Evolutionary conservation across 2,888 invertebrate genomes (phyloP), one percentile per base, ranked within the genome.

Genomic region (Hydrotaea cyrtoneurina): DNA sequence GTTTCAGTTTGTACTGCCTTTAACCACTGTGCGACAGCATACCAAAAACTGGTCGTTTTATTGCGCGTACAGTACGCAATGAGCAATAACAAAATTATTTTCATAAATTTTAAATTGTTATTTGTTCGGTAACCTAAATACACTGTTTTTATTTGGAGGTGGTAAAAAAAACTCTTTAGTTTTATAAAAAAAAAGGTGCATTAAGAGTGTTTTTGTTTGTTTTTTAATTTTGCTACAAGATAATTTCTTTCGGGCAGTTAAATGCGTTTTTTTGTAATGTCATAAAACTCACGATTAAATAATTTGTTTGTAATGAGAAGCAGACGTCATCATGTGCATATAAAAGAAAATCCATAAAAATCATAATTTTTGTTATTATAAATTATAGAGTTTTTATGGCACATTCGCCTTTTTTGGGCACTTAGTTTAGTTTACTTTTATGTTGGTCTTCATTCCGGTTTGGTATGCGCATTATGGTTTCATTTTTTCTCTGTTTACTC

Each of bases 381-480:
- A 59, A 23, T 26, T 15, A 59, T 59, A 23, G 23, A 26, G 59
- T 59, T 26, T 26, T 59, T 23, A 59, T 59, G 50, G 50, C 7
- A 57, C 23, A 59, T 43, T 36, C 31, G 17, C 36, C n/a, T 78
- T 71, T 21, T 71, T 26, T 39, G n/a, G n/a, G 11, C 11, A 55
- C 43, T 19, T 46, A 19, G 11, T 1, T 39, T 50, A 71, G 3
- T 57, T 75, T 71, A 76, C 59, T 66, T 81, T 81, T 77, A 73
- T 72, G n/a, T n/a, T 62, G 50, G 4, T 15, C 43, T 72, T 15
- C 43, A 23, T 72, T 76, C 43, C 11, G 36, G 13, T 3, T 53
- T 53, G n/a, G 15, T 66, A 15, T 31, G n/a, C 15, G 4, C 19
- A 13, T 39, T 21, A 64, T 77, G 31, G 55, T 17, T 23, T 23